Evolutionary conservation across 1,140 invertebrate species (phyloP).

Genomic region (Phocides pigmalion): DNA sequence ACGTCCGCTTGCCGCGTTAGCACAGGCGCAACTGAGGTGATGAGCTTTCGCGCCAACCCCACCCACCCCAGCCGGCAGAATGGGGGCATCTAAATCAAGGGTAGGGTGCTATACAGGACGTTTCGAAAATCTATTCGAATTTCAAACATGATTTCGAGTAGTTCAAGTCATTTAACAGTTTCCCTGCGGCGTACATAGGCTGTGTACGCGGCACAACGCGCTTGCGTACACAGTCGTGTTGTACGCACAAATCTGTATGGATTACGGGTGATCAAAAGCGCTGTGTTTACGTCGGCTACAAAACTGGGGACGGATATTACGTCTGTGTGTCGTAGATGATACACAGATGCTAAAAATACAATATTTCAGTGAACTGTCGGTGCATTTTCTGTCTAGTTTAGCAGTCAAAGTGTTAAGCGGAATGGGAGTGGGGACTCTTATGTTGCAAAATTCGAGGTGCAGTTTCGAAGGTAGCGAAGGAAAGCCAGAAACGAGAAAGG

Average conservation of each 20-base stretch:
- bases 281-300: too few relatives aligned
- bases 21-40: slow-evolving; percentile 1
- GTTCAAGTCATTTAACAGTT: background rate
- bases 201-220: too few relatives aligned
- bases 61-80: background rate
- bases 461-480: background rate
- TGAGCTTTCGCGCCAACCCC: background rate
- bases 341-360: too few relatives aligned
- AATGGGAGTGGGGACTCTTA: background rate
- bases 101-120: background rate
- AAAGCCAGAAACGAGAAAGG: background rate
- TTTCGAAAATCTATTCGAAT: slow-evolving; percentile 2
- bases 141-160: background rate
- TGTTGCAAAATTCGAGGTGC: background rate
- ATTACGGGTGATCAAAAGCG: too few relatives aligned
- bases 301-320: too few relatives aligned
- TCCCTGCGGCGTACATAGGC: too few relatives aligned
- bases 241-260: too few relatives aligned
- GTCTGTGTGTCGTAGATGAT: too few relatives aligned
- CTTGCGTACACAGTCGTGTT: too few relatives aligned
- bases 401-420: too few relatives aligned
- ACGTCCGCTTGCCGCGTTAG: background rate
- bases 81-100: background rate
- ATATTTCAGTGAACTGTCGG: too few relatives aligned
- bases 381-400: too few relatives aligned